Percentiles rank a stretch among this genome's conserved stretches.
phyloP scores from a whole-genome alignment of 2,113 vertebrate genomes.

The Ellobius talpinus region DNA sequence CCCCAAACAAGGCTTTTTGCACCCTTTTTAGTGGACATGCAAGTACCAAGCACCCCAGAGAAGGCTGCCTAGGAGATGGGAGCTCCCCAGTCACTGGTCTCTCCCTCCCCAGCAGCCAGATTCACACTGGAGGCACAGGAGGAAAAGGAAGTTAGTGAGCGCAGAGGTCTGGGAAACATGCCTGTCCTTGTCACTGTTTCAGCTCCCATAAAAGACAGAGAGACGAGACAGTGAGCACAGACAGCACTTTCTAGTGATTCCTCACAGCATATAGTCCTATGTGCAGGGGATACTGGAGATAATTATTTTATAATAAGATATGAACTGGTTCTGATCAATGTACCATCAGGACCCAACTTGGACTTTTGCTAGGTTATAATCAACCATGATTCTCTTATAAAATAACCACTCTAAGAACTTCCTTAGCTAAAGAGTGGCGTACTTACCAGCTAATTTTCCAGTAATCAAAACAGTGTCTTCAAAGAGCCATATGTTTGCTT shows the following conservation, averaged over 20 bases:
- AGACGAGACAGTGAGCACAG: background rate
- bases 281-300: background rate
- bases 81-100: background rate
- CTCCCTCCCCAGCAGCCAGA: background rate
- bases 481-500: constrained; percentile 95
- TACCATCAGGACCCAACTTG: background rate
- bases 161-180: background rate
- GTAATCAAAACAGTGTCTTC: constrained; percentile 94
- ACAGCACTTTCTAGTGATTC: background rate
- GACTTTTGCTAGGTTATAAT: background rate
- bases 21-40: background rate
- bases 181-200: background rate
- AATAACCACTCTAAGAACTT: background rate
- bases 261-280: background rate
- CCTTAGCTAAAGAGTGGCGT: background rate
- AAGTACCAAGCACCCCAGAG: background rate
- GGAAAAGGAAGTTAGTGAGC: background rate
- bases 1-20: background rate
- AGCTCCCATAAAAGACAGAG: background rate
- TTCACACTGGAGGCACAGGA: background rate
- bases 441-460: constrained; percentile 93
- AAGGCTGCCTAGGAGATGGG: background rate
- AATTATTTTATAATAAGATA: background rate
- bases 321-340: background rate
- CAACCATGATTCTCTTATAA: background rate